phyloP scores from a whole-genome alignment of 1,140 invertebrate species.

The Tribolium castaneum region DNA sequence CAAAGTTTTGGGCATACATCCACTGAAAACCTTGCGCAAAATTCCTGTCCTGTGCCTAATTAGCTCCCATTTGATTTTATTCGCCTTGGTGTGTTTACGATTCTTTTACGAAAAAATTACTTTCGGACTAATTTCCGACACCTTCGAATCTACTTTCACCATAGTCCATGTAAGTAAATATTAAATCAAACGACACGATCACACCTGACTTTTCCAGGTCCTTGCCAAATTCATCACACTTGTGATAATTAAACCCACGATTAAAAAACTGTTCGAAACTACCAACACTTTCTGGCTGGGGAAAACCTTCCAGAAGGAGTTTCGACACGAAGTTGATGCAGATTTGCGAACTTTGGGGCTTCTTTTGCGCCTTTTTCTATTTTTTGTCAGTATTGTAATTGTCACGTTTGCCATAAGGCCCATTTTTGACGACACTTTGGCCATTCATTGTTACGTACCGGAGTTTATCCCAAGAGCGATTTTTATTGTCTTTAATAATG shows the following conservation, averaged over 20 bases:
- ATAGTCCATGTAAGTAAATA: slow-evolving; percentile 4
- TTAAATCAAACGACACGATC: not conserved
- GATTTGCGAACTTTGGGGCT: not conserved
- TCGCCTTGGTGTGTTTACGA: not conserved
- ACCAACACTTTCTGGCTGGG: not conserved
- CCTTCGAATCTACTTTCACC: slow-evolving; percentile 9
- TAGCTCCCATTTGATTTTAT: not conserved
- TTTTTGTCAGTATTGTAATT: not conserved
- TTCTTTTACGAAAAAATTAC: slow-evolving; percentile 2
- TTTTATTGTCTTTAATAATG: slow-evolving; percentile 11
- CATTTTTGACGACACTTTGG: not conserved
- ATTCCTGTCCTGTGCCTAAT: not conserved
- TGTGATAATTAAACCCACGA: too few relatives aligned
- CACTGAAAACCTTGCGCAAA: not conserved
- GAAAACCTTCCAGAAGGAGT: not conserved
- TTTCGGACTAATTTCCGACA: slow-evolving; percentile 4
- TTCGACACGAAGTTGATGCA: not conserved
- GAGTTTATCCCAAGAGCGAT: not conserved
- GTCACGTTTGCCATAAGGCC: not conserved
- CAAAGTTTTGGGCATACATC: not conserved
- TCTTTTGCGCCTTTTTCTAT: not conserved
- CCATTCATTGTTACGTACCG: not conserved
- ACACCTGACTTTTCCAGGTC: not conserved
- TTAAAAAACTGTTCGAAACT: not conserved
- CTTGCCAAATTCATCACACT: slow-evolving; percentile 6